phyloP scores from a whole-genome alignment of 2,888 invertebrate genomes.

The Hirtodrosophila cameraria region DNA sequence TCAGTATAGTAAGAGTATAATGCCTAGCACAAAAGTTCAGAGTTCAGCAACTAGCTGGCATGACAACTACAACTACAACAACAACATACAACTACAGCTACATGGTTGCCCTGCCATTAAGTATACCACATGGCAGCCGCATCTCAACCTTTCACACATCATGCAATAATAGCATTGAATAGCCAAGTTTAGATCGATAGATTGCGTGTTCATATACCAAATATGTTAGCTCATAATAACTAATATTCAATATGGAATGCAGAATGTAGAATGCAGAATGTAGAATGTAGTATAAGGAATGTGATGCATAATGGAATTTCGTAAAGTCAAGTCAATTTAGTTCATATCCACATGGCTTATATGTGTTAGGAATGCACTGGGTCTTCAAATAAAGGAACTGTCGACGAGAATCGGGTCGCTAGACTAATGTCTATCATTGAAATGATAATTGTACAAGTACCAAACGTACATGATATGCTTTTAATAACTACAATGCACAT shows the following conservation, averaged over 20 bases:
- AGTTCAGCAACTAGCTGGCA: constrained; percentile 2
- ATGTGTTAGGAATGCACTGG: no score
- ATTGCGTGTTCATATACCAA: constrained; percentile 31
- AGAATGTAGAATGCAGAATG: no score
- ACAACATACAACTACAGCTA: background rate
- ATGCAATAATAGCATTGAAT: constrained; percentile 9
- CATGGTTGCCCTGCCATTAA: constrained; percentile 14
- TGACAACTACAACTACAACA: constrained; percentile 12
- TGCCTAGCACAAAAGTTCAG: constrained; percentile 9
- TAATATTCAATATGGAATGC: constrained; percentile 1
- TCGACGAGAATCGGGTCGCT: no score
- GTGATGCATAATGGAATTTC: no score
- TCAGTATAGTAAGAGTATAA: background rate
- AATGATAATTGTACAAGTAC: no score
- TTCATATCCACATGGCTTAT: no score
- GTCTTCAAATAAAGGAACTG: no score
- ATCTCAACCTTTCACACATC: constrained; percentile 24
- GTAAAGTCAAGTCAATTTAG: no score
- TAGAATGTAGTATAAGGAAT: no score
- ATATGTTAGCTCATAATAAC: constrained; percentile 23
- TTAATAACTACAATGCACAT: no score
- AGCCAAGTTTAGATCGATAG: constrained; percentile 33
- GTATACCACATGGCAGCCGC: constrained; percentile 38
- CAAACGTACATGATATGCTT: no score
- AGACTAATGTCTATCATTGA: no score